Base-by-base conservation (phyloP, 2,113 vertebrate genomes). In the Antechinus stuartii region DNA sequence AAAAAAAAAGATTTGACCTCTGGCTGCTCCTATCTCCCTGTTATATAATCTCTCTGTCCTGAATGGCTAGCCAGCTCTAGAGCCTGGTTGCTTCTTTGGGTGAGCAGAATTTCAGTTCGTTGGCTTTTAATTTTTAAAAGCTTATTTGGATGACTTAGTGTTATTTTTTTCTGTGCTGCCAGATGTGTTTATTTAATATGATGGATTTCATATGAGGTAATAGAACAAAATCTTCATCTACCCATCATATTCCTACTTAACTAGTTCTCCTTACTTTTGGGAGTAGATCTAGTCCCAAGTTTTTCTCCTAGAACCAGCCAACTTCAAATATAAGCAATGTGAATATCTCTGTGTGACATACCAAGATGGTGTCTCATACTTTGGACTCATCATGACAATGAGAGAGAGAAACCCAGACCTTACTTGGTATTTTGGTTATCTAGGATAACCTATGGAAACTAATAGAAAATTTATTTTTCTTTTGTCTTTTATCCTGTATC, bases 361-460 rank as follows among this genome's bases (percentile, higher is more conserved):
- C 94, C 96, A 94, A 96, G 96, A 97, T 94, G 55, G 27, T 96
- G 95, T 96, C 95, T 98, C 97, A 96, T 53, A 53, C 54, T 94
- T 61, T 96, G 96, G 94, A 95, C 54, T 84, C 94, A 68, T 93
- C 92, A 53, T 42, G 95, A 95, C 96, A 95, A 92, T 92, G n/a
- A 94, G 93, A 96, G 91, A 96, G 91, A 97, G 96, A 94, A 91
- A 97, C 84, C 94, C n/a, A 90, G 92, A 46, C 8, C n/a, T 0
- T 94, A 92, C 50, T 93, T 16, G 94, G 90, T 91, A 46, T 93
- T 92, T 90, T 61, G 94, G 56, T 95, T 93, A 95, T 91, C 49
- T 92, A 94, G 91, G 19, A 95, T 68, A 1, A 68, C 35, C 90
- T 96, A 90, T 94, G 96, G 96, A 90, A 46, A 61, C 92, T 96